A percentile compares a stretch with the other conserved stretches of the same genome.
Evolutionary conservation across 2,888 invertebrate genomes (phyloP).

Genomic region (Thecophora atra): DNA sequence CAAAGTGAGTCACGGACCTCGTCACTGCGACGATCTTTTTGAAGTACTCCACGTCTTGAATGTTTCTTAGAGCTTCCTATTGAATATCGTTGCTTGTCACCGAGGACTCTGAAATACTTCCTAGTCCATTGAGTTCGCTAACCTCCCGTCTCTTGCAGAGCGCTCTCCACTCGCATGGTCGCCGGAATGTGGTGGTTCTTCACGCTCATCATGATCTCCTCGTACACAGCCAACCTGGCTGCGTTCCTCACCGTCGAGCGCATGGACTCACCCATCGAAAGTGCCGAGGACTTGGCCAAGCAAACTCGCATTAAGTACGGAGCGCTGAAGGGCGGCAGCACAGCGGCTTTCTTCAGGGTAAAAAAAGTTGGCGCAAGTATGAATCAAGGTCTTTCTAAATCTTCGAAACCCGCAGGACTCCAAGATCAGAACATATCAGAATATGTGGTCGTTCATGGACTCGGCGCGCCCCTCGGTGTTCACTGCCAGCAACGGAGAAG

Average conservation of each 20-base stretch:
- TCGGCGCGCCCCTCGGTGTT: slow-evolving; percentile 89
- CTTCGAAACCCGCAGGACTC: slow-evolving; percentile 75
- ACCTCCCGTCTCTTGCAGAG: slow-evolving; percentile 51
- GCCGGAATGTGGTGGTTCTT: slow-evolving; percentile 95
- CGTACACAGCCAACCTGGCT: slow-evolving; percentile 95
- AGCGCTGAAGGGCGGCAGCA: slow-evolving; percentile 90
- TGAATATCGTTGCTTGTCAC: neutral
- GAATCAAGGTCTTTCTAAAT: too few relatives aligned
- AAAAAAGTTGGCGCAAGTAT: slow-evolving; percentile 13
- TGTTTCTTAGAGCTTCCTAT: too few relatives aligned
- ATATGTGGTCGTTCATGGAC: slow-evolving; percentile 97
- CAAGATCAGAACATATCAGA: slow-evolving; percentile 90
- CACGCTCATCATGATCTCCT: slow-evolving; percentile 94
- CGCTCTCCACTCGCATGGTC: slow-evolving; percentile 66
- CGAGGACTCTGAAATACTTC: neutral
- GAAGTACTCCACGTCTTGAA: too few relatives aligned
- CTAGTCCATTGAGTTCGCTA: slow-evolving; percentile 14
- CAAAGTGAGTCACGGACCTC: slow-evolving; percentile 84
- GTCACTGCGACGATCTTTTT: too few relatives aligned
- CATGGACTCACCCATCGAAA: slow-evolving; percentile 94
- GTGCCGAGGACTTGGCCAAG: slow-evolving; percentile 93
- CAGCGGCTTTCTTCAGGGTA: slow-evolving; percentile 93
- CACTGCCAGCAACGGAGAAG: slow-evolving; percentile 85
- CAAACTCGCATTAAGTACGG: slow-evolving; percentile 98
- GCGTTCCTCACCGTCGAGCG: slow-evolving; percentile 92